Conservation (phyloP, 35 echinoderm and acorn worm species). For the Apostichopus parvimensis region DNA sequence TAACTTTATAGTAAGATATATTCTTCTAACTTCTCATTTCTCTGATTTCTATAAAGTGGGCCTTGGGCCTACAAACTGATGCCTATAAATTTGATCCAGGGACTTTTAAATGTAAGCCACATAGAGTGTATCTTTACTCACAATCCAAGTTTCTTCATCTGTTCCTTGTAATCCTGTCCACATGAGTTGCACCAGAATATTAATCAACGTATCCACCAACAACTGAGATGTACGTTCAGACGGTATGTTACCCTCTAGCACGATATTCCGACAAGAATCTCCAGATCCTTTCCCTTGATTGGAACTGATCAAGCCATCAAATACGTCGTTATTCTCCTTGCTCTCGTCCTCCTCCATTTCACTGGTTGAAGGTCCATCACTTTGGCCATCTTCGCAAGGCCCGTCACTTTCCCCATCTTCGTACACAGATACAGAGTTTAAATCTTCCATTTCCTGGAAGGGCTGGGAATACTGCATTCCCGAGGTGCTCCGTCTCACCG, state of each 20-base stretch:
- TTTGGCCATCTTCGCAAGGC: not conserved
- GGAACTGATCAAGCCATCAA: not conserved
- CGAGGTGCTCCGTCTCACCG: conserved; percentile 24
- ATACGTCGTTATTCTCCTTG: conserved; percentile 45
- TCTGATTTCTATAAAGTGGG: no score
- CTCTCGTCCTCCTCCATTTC: conserved; percentile 47
- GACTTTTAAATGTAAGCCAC: no score
- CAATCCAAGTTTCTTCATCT: conserved; percentile 87
- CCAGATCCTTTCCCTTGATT: not conserved
- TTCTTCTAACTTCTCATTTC: no score
- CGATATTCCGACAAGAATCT: not conserved
- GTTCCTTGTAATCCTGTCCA: conserved; percentile 84
- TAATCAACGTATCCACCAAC: conserved; percentile 84
- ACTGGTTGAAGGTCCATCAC: conserved; percentile 17
- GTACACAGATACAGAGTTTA: not conserved
- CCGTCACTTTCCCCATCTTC: conserved; percentile 27
- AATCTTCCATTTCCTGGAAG: conserved; percentile 8
- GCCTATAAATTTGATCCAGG: no score
- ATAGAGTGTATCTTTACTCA: conserved; percentile 39
- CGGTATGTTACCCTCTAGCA: conserved; percentile 58
- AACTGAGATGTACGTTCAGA: conserved; percentile 69
- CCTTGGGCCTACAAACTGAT: no score
- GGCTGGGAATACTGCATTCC: conserved; percentile 2
- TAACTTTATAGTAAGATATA: no score
- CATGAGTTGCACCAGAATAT: conserved; percentile 84